These are phyloP conservation scores for Armadillidium nasatum DNA, from an alignment of 1,140 invertebrate genomes.

Conservation along the genomic window DNA sequence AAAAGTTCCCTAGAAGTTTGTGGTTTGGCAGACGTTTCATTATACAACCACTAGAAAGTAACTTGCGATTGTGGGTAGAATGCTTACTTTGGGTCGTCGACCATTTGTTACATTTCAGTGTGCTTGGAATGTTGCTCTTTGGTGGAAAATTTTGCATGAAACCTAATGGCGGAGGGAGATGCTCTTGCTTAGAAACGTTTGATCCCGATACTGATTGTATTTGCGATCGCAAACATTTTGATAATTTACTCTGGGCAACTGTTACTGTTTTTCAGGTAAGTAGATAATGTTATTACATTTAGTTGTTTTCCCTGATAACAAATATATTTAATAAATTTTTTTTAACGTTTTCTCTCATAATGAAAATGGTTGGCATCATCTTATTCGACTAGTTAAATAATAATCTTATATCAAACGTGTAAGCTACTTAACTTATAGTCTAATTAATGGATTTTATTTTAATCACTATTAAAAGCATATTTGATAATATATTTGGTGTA, in stretches of 20 bases:
- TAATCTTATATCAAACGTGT: too few species aligned
- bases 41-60: neutral
- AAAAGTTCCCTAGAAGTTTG: neutral
- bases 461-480: too few species aligned
- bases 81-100: neutral
- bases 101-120: constrained; percentile 61
- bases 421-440: too few species aligned
- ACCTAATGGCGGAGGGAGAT: constrained; percentile 76
- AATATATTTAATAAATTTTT: too few species aligned
- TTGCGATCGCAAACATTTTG: constrained; percentile 95
- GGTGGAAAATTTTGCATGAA: constrained; percentile 98
- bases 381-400: too few species aligned
- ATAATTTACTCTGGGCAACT: constrained; percentile 92
- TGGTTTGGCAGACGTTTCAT: neutral
- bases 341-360: neutral
- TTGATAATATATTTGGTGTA: too few species aligned
- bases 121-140: constrained; percentile 97
- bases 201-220: constrained; percentile 78
- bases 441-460: too few species aligned
- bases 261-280: constrained; percentile 96
- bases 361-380: neutral
- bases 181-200: constrained; percentile 84
- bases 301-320: too few species aligned
- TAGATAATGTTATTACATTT: constrained; percentile 39
- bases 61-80: neutral